A percentile compares a stretch with the other conserved stretches of the same genome.
These are phyloP conservation scores for Hippocampus comes DNA, from an alignment of 2,113 vertebrate species.

Conservation along the genomic window DNA sequence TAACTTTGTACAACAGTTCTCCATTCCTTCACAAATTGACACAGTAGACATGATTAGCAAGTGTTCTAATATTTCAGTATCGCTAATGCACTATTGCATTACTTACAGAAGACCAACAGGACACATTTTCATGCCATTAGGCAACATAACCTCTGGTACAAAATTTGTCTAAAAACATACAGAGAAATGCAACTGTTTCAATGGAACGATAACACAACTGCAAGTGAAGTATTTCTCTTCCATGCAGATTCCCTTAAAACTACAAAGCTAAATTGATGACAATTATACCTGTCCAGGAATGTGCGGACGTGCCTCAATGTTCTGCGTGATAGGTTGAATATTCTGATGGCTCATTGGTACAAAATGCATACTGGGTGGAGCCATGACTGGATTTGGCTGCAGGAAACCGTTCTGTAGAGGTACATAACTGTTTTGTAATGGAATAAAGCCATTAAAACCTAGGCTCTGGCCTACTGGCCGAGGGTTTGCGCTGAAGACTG, in stretches of 20 bases:
- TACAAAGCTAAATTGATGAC: background rate
- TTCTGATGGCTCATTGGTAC: conserved; percentile 10
- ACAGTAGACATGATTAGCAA: too few species aligned
- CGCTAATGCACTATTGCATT: background rate
- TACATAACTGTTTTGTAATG: conserved; percentile 5
- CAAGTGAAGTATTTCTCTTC: background rate
- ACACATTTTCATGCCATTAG: conserved; percentile 14
- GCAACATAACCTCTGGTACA: conserved; percentile 11
- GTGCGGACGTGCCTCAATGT: conserved; percentile 2
- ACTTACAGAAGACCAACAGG: conserved; percentile 9
- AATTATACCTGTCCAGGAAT: conserved; percentile 5
- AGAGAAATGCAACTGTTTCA: background rate
- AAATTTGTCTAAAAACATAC: background rate
- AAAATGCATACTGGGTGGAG: conserved; percentile 5
- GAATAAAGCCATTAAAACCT: conserved; percentile 9
- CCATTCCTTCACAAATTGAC: background rate
- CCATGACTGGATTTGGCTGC: conserved; percentile 7
- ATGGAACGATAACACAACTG: background rate
- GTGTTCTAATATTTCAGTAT: background rate
- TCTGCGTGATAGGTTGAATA: conserved; percentile 4
- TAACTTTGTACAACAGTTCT: conserved; percentile 10
- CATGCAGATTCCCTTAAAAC: background rate
- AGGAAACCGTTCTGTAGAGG: conserved; percentile 5
- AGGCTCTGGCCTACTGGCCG: conserved; percentile 5
- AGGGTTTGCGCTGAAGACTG: conserved; percentile 4